phyloP scores from a whole-genome alignment of 1,140 invertebrate genomes.

The Branchinecta lindahli region DNA sequence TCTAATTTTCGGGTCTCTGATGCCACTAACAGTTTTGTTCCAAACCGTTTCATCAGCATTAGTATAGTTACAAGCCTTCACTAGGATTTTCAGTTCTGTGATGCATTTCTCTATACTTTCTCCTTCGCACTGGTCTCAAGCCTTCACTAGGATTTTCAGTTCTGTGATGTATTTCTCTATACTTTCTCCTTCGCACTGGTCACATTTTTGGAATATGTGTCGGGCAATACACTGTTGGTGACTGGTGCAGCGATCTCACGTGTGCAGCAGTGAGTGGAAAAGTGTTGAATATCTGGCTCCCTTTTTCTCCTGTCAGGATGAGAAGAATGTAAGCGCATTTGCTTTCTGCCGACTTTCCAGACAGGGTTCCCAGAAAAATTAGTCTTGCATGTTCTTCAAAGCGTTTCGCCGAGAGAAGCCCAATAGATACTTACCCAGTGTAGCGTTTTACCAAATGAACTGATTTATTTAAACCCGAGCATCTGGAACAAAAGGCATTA shows the following conservation, averaged over 20 bases:
- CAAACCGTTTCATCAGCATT: slow-evolving; percentile 4
- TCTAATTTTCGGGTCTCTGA: neutral
- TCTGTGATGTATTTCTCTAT: no score
- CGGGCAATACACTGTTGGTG: slow-evolving; percentile 4
- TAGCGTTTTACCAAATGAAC: neutral
- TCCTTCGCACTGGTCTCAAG: no score
- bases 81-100: slow-evolving; percentile 2
- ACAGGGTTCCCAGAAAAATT: neutral
- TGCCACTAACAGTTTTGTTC: neutral
- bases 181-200: no score
- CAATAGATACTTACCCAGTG: slow-evolving; percentile 1
- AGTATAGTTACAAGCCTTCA: slow-evolving; percentile 6
- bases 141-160: no score
- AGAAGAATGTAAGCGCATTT: slow-evolving; percentile 8
- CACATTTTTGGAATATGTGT: slow-evolving; percentile 4
- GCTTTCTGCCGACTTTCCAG: neutral
- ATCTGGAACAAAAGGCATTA: no score
- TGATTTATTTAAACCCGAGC: neutral
- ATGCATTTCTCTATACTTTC: no score
- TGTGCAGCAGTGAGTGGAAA: neutral
- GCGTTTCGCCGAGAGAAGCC: neutral
- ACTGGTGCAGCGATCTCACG: neutral
- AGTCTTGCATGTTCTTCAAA: slow-evolving; percentile 1
- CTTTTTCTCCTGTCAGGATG: neutral
- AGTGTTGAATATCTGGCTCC: slow-evolving; percentile 1